These are phyloP conservation scores for Romanomermis culicivorax DNA, from an alignment of 2,888 invertebrate species.

Conservation along the genomic window DNA sequence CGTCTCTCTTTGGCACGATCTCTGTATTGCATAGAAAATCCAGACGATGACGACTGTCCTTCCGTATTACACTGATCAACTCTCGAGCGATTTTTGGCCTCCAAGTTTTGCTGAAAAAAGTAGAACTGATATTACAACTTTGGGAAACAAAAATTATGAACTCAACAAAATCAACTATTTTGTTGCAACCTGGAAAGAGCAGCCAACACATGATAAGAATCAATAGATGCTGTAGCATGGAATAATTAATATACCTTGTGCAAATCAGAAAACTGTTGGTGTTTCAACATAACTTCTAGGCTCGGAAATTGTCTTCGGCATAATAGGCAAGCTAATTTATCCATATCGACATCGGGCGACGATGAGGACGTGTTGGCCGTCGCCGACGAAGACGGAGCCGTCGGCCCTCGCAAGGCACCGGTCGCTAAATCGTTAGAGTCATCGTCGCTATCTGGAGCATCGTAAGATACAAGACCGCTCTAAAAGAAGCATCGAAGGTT, in stretches of 20 bases:
- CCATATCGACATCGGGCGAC: constrained; percentile 44
- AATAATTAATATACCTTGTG: constrained; percentile 54
- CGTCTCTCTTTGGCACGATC: constrained; percentile 88
- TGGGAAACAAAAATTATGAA: no score
- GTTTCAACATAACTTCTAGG: constrained; percentile 58
- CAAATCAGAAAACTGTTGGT: constrained; percentile 72
- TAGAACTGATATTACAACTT: no score
- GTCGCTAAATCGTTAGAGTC: not conserved
- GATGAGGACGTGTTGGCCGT: not conserved
- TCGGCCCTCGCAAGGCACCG: not conserved
- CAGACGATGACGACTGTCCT: not conserved
- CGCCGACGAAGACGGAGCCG: not conserved
- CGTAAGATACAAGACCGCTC: constrained; percentile 10
- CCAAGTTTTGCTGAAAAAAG: constrained; percentile 17
- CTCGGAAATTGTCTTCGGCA: constrained; percentile 86
- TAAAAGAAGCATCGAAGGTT: no score
- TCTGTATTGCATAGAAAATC: constrained; percentile 44
- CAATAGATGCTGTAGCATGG: no score
- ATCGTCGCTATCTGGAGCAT: constrained; percentile 6
- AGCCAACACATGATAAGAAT: no score
- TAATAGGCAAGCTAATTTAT: constrained; percentile 66
- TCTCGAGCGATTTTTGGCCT: constrained; percentile 13
- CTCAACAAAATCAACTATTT: no score
- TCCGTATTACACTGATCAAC: no score
- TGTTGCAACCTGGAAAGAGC: no score